Evolutionary conservation across 2,113 vertebrate species (phyloP).

Genomic region (Emydocephalus ijimae): DNA sequence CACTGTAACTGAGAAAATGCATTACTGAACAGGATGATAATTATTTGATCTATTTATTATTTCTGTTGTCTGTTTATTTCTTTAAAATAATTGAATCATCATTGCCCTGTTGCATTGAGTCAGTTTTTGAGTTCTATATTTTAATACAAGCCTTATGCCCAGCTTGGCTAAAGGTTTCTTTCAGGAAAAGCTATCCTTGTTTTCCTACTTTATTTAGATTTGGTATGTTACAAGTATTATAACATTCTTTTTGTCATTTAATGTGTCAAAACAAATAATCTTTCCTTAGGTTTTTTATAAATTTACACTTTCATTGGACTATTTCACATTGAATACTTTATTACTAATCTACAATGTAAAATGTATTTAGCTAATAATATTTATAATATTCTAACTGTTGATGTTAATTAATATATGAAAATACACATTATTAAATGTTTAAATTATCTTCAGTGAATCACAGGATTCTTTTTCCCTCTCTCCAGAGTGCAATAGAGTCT

Average conservation of each 20-base stretch:
- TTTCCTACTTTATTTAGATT: slow-evolving; percentile 18
- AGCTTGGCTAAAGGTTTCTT: slow-evolving; percentile 49
- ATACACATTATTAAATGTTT: not conserved
- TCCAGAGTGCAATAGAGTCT: slow-evolving; percentile 85
- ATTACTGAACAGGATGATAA: slow-evolving; percentile 55
- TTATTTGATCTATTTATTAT: slow-evolving; percentile 47
- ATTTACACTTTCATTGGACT: slow-evolving; percentile 41
- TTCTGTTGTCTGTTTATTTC: slow-evolving; percentile 37
- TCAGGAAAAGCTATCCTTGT: slow-evolving; percentile 27
- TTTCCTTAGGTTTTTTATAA: slow-evolving; percentile 36
- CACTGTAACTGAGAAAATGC: slow-evolving; percentile 49
- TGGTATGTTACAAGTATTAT: slow-evolving; percentile 26
- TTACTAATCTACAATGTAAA: slow-evolving; percentile 31
- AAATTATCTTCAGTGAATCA: slow-evolving; percentile 42
- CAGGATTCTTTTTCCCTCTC: slow-evolving; percentile 60
- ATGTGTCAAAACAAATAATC: slow-evolving; percentile 38
- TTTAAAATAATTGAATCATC: slow-evolving; percentile 43
- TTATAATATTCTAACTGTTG: slow-evolving; percentile 37
- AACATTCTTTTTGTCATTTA: slow-evolving; percentile 36
- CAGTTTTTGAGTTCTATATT: slow-evolving; percentile 28
- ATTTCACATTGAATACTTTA: slow-evolving; percentile 39
- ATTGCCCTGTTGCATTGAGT: slow-evolving; percentile 29
- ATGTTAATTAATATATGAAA: slow-evolving; percentile 36
- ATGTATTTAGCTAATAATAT: not conserved
- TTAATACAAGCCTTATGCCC: slow-evolving; percentile 21